Evolutionary conservation across 2,113 vertebrate species (phyloP), one percentile per base, ranked within the genome.

Genomic region (Salvelinus alpinus): DNA sequence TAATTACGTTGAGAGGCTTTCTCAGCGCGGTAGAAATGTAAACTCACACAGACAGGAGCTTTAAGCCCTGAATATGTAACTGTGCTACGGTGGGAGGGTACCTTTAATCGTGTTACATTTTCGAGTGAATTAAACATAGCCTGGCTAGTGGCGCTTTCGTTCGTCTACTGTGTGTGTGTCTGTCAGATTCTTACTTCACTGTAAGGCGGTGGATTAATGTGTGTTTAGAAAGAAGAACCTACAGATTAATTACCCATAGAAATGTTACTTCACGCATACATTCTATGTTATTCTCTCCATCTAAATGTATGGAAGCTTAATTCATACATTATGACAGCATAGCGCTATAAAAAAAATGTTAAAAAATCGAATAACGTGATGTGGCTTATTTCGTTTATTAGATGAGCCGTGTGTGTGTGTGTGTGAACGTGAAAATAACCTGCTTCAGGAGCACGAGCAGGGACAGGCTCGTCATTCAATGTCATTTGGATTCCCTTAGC

Each of bases 101-200:
- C 70, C 78, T 86, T 86, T 77, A 78, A 86, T 87, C 76, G 79
- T 54, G 34, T 70, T 0, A 47, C 7, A 75, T 80, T 76, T 80
- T 78, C 62, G 24, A 65, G 66, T 70, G 74, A 79, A 80, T 84
- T 79, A 83, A 82, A 82, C 29, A 68, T 67, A 31, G 62, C 20
- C 9, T 22, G 11, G 38, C 38, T 44, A 9, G 38, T 44, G 38
- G 38, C 0, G 9, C 38, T 44, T 44, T 44, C 9, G 38, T 11
- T 44, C 38, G 9, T 44, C 38, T 11, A 12, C 38, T 12, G 38
- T 44, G 38, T 44, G 38, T 44, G 38, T 38, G 38, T n/a, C n/a
- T 38, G 34, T 44, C 1, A 25, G 25, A 1, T 25, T 25, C 25
- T 25, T 25, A 25, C 25, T 27, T 27, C 24, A 24, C 22, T 51